Evolutionary conservation across 2,797 vertebrate species (phyloP), one percentile per base, ranked within the genome.

Genomic region (Myoxocephalus aenaeus): DNA sequence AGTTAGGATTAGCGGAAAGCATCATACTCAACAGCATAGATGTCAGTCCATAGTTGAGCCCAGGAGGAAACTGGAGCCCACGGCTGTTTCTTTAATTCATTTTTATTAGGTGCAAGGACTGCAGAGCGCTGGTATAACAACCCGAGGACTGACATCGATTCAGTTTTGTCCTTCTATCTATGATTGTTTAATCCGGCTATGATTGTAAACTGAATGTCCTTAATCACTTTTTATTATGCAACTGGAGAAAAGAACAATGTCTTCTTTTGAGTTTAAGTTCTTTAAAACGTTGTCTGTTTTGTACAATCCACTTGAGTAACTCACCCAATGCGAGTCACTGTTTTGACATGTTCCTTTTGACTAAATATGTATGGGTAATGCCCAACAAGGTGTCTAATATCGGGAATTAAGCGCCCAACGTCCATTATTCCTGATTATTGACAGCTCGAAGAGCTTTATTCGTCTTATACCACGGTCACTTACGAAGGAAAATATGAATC

Each of bases 21-120:
- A 56, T 70, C 56, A 64, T 64, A 56, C 40, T 70, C 38, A 38
- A 50, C 40, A 50, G 42, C 42, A 65, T 65, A 58, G 67, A 58
- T 58, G 53, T 71, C 53, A 36, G 32, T 54, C 40, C 44, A 2
- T 42, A 17, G 56, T 46, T 66, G 46, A 65, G 44, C 38, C 46
- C 48, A 29, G 63, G 29, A 46, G 29, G 48, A 56, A 63, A 63
- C 69, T 36, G 56, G 46, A 79, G 69, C 50, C 22, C 22, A 29
- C 22, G 2, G 38, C 56, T 79, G 57, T 63, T 73, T 68, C 64
- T 73, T 73, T 73, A 68, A 79, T 73, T 29, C 57, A 40, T 73
- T 73, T 71, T 56, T 79, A 64, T 69, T 63, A 64, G 32, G 58
- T 68, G 65, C 36, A 68, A 64, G 65, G 58, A 38, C 46, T 36